Base-by-base conservation (phyloP, 2,113 vertebrate species). In the Colinus virginianus region DNA sequence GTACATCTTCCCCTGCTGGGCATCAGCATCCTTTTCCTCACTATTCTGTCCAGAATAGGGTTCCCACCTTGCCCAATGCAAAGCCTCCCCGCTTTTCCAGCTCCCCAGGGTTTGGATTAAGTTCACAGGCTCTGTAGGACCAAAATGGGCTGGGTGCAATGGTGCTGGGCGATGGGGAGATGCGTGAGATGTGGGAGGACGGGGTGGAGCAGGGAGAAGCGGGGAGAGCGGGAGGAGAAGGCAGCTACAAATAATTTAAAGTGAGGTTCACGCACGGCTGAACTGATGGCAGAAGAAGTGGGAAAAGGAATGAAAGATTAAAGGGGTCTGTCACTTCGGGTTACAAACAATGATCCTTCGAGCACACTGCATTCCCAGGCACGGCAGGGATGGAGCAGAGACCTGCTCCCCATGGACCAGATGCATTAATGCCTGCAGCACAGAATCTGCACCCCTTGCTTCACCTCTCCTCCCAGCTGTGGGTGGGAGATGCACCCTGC, bases 271-370 rank as follows among this genome's bases (percentile, higher is more conserved):
- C 90, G 98, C 98, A 98, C 84, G 97, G 96, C 96, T 98, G 98
- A 98, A 95, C 98, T 98, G 98, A 99, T 98, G 98, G 98, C 97
- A 95, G 97, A 97, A 97, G 97, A 98, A 98, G 98, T 98, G 98
- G 98, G 98, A 98, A 98, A 98, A 98, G 97, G 97, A 98, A 99
- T 98, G 96, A 98, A 99, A 98, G 98, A 98, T 99, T 98, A 97
- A 99, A 98, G 97, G 98, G 98, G 97, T 98, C 98, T 98, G 98
- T 98, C 98, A 98, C 98, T 98, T 98, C 95, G 32, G 97, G 98
- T 98, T 98, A 98, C 97, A 97, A 97, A 97, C 84, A 95, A 94
- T 66, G 80, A 98, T 98, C 97, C 97, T 89, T 97, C 94, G 94
- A 98, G 98, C 97, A 97, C 96, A 90, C 95, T 98, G 98, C 86